Base-by-base conservation (phyloP, 1,140 invertebrate genomes). In the Heliconius hewitsoni region DNA sequence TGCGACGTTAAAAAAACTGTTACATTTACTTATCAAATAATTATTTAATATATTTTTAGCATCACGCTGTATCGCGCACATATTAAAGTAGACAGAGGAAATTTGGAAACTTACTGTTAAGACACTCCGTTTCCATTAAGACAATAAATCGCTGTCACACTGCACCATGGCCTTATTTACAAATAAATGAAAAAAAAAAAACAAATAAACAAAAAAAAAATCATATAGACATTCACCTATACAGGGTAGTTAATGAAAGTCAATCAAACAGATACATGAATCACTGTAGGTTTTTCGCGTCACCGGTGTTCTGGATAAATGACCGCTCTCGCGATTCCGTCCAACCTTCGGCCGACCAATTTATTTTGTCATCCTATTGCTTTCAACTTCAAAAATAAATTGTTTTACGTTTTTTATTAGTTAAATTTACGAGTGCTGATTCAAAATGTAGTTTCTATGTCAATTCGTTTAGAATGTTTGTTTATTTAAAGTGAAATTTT, bases 331-430 rank as follows among this genome's bases (percentile, higher is more conserved):
- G 42, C 27, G 46, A 52, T 50, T 42, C 37, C 73, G 55, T n/a
- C 60, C 78, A 74, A 6, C 42, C 23, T 19, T 30, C 60, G 30
- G 8, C 37, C 78, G 55, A 11, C 5, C 57, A 74, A 79, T 70
- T 74, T 79, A 27, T 74, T 52, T 52, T 66, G 72, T 79, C 60
- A 46, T 27, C 57, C 72, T 30, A 18, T 8, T 30, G 73, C 55
- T 73, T 74, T 73, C 27, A 13, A 72, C 46, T 77, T 77, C 42
- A 13, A 71, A 76, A 70, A 76, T 76, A 76, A 76, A 76, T 76
- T 76, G 74, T 76, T 76, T 76, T 76, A 50, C 60, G 60, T 66
- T 30, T 30, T 66, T 66, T 57, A 16, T 57, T 66, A 66, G 27
- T 23, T 66, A 66, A 23, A 66, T 66, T 30, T 66, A 66, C 27